A percentile compares a stretch with the other conserved stretches of the same genome.
Conservation (phyloP, 2,113 vertebrate species). For the Paradoxurus hermaphroditus region DNA sequence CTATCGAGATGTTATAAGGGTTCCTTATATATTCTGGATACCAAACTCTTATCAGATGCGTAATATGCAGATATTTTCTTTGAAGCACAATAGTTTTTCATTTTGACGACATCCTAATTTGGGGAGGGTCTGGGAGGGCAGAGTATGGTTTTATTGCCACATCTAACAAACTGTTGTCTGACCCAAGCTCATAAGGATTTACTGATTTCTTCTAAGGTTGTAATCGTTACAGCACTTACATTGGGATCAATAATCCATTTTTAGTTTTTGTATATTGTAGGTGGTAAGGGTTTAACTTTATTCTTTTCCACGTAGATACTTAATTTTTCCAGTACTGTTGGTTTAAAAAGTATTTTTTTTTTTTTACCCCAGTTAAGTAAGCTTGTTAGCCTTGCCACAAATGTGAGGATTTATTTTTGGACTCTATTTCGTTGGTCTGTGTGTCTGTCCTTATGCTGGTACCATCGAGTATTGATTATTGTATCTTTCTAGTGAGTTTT, state of each 20-base stretch:
- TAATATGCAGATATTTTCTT: background rate
- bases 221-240: background rate
- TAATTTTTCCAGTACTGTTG: background rate
- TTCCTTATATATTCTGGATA: too few species aligned
- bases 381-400: background rate
- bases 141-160: background rate
- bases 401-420: background rate
- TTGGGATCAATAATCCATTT: background rate
- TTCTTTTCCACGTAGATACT: background rate
- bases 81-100: background rate
- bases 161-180: background rate
- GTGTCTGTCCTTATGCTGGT: background rate
- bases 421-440: background rate
- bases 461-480: background rate
- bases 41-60: background rate
- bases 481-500: background rate
- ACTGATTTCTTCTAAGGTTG: background rate
- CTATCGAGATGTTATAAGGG: background rate
- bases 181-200: background rate
- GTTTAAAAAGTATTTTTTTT: background rate
- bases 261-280: background rate
- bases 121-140: background rate
- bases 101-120: background rate
- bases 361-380: background rate
- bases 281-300: background rate